Evolutionary conservation across 1,140 invertebrate genomes (phyloP), one percentile per base, ranked within the genome.

Genomic region (Drosophila repletoides): DNA sequence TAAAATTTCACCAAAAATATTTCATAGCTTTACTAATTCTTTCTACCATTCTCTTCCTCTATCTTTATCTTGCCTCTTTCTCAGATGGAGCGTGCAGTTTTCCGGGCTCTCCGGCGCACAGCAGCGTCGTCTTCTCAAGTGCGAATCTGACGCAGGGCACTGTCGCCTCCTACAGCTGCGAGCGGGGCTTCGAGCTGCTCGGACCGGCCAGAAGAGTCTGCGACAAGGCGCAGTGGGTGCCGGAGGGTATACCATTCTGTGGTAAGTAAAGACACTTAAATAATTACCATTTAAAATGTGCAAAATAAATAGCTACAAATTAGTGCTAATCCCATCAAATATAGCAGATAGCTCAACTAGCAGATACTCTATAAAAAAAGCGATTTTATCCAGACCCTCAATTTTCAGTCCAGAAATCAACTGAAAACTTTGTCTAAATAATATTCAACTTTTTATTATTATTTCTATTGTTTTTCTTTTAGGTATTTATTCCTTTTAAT

Each of bases 101-200:
- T 91, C 97, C 97, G n/a, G 97, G 97, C n/a, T 95, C 96, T 0
- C 97, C 97, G 15, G 96, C 97, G 0, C 97, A 98, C 91, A 96
- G 94, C 38, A 93, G 90, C 28, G 94, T 98, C 3, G 91, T 93
- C 0, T 97, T 98, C 90, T 94, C 95, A 1, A 93, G 94, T 64
- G 94, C 94, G 22, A 89, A 89, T 28, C 90, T 95, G 17, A 90
- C 90, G 0, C 91, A 93, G 26, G 95, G 95, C 10, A 94, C 95
- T 2, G 93, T 96, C 0, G 96, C 96, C 2, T 96, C 94, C 0
- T 98, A 98, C 88, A 92, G 93, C 9, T 98, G 97, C 86, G 97
- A 98, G 80, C 91, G 95, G 31, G 97, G 97, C 6, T 98, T 98
- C 89, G 97, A 98, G 89, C 93, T 98, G 0, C 92, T 98, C 0